Evolutionary conservation across 1,140 invertebrate genomes (phyloP).

Genomic region (Drosophila paulistorum): DNA sequence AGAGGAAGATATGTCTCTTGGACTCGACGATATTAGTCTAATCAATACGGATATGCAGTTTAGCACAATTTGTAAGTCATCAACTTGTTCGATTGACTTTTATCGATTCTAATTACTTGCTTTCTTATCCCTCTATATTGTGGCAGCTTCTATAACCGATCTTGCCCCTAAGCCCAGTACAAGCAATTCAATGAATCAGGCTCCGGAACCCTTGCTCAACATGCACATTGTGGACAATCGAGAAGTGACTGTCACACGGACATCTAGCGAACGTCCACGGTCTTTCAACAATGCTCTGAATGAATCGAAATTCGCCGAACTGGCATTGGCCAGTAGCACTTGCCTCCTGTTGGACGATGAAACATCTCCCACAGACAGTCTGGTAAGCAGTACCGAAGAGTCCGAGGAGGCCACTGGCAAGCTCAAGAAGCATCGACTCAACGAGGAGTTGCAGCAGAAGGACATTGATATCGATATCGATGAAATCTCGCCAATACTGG

Average conservation of each 20-base stretch:
- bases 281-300: slow-evolving; percentile 85
- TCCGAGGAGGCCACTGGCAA: slow-evolving; percentile 84
- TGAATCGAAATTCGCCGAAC: slow-evolving; percentile 90
- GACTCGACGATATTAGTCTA: slow-evolving; percentile 67
- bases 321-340: slow-evolving; percentile 88
- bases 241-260: slow-evolving; percentile 30
- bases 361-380: slow-evolving; percentile 90
- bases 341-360: slow-evolving; percentile 89
- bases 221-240: slow-evolving; percentile 66
- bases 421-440: slow-evolving; percentile 81
- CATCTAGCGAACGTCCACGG: slow-evolving; percentile 74
- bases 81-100: no score
- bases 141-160: slow-evolving; percentile 72
- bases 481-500: slow-evolving; percentile 77
- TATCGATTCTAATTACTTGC: no score
- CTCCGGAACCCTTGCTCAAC: slow-evolving; percentile 57
- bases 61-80: slow-evolving; percentile 74
- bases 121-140: neutral
- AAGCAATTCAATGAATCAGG: slow-evolving; percentile 6
- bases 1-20: slow-evolving; percentile 65
- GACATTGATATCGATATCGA: slow-evolving; percentile 75
- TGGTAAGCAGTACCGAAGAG: slow-evolving; percentile 88
- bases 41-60: slow-evolving; percentile 73
- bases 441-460: slow-evolving; percentile 78
- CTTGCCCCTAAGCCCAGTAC: slow-evolving; percentile 37